Conservation (phyloP, 2,888 invertebrate genomes). For the Himalopsyche japonica region DNA sequence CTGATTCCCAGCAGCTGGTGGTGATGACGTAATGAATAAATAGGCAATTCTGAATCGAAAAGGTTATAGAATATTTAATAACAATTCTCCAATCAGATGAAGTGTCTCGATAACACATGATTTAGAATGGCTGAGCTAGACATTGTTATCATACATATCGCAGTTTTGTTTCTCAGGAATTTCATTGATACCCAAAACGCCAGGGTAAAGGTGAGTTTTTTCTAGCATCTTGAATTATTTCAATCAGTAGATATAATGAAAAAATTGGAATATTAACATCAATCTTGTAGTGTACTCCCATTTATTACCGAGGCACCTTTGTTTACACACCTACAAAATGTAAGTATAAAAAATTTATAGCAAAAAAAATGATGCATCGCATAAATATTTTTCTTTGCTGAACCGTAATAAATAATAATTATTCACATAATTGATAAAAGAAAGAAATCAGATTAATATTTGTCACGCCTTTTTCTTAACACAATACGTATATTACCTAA, state of each 20-base stretch:
- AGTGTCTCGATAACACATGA: neutral
- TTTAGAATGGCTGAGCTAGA: neutral
- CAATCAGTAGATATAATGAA: neutral
- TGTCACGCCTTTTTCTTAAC: no score
- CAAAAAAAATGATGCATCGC: no score
- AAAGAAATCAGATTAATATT: no score
- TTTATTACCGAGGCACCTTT: neutral
- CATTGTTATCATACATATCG: neutral
- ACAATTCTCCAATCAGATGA: neutral
- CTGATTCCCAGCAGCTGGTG: neutral
- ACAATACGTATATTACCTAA: no score
- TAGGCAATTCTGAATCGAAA: neutral
- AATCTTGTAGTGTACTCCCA: neutral
- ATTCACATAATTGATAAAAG: no score
- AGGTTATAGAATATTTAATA: neutral
- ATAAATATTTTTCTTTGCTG: no score
- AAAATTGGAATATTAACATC: neutral
- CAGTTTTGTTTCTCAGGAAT: neutral
- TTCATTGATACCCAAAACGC: neutral
- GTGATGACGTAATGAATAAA: neutral
- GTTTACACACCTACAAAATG: neutral
- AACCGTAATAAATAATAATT: no score
- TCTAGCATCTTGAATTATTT: neutral
- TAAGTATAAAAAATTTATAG: no score
- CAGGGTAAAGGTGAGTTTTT: neutral